phyloP scores from a whole-genome alignment of 2,888 invertebrate species.

The Euclidia mi region DNA sequence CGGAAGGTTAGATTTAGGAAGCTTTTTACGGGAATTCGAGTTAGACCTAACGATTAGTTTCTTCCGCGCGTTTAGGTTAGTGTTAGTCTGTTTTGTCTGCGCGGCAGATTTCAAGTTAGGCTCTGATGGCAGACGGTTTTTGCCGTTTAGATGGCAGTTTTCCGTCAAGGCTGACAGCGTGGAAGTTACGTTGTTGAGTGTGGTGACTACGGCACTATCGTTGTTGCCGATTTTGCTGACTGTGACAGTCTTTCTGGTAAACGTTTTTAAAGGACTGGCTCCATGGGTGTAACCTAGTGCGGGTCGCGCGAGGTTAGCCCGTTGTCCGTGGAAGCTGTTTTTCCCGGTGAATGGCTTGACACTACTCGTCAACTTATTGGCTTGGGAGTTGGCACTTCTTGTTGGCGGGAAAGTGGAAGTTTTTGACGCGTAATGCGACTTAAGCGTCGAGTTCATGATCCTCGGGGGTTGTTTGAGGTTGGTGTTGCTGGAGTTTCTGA shows the following conservation, averaged over 20 bases:
- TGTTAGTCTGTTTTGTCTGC: conserved; percentile 64
- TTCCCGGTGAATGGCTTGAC: conserved; percentile 80
- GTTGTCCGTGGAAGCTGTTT: conserved; percentile 82
- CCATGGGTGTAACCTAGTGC: conserved; percentile 76
- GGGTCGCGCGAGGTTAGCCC: conserved; percentile 84
- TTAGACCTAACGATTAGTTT: conserved; percentile 83
- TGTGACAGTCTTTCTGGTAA: conserved; percentile 74
- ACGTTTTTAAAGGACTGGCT: conserved; percentile 79
- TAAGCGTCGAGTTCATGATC: conserved; percentile 70
- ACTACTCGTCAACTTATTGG: conserved; percentile 68
- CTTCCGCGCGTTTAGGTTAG: conserved; percentile 74
- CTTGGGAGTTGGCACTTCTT: conserved; percentile 82
- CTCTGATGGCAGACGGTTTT: conserved; percentile 81
- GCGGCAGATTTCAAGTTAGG: conserved; percentile 75
- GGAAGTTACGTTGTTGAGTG: conserved; percentile 78
- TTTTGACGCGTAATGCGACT: conserved; percentile 80
- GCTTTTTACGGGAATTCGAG: conserved; percentile 81
- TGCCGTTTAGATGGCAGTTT: conserved; percentile 85
- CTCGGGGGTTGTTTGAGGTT: conserved; percentile 80
- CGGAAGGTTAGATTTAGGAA: conserved; percentile 74
- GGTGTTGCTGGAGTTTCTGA: conserved; percentile 80
- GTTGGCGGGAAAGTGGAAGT: conserved; percentile 87
- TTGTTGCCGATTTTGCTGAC: conserved; percentile 67
- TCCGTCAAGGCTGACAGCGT: conserved; percentile 84
- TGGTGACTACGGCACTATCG: conserved; percentile 70